Evolutionary conservation across 1,140 invertebrate species (phyloP).

Genomic region (Eufriesea mexicana): DNA sequence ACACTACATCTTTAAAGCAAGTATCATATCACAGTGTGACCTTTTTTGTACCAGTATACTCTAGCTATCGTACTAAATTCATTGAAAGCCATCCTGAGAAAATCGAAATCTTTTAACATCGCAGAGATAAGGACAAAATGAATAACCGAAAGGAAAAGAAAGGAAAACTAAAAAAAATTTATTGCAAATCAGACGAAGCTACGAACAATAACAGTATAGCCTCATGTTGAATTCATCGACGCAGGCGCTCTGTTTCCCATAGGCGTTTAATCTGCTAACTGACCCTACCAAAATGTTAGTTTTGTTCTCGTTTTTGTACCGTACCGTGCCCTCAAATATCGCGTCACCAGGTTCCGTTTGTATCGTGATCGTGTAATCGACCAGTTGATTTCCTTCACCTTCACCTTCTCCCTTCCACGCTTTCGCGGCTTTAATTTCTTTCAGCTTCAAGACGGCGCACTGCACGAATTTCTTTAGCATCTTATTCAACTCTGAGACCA

Average conservation of each 20-base stretch:
- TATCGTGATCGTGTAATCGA: slow-evolving; percentile 87
- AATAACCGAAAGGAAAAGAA: background rate
- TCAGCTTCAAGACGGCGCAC: slow-evolving; percentile 84
- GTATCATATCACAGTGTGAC: slow-evolving; percentile 27
- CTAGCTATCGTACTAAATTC: background rate
- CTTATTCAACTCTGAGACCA: slow-evolving; percentile 86
- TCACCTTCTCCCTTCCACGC: slow-evolving; percentile 79
- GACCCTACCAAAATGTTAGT: slow-evolving; percentile 84
- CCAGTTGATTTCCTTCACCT: slow-evolving; percentile 71
- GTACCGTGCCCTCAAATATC: slow-evolving; percentile 90
- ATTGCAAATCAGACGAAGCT: background rate
- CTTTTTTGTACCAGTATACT: background rate
- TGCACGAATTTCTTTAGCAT: slow-evolving; percentile 84
- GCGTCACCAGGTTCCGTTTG: slow-evolving; percentile 87
- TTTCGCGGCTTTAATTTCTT: slow-evolving; percentile 83
- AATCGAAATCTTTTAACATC: background rate
- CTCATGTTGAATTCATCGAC: slow-evolving; percentile 89
- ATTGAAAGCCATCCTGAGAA: background rate
- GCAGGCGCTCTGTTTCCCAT: slow-evolving; percentile 90
- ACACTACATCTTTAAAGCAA: slow-evolving; percentile 3
- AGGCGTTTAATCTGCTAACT: slow-evolving; percentile 91
- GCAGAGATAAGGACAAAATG: background rate
- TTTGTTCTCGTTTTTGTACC: slow-evolving; percentile 73
- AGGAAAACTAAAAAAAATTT: background rate
- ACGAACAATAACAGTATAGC: slow-evolving; percentile 89